phyloP scores from a whole-genome alignment of 2,113 vertebrate genomes.

The Alectura lathami region DNA sequence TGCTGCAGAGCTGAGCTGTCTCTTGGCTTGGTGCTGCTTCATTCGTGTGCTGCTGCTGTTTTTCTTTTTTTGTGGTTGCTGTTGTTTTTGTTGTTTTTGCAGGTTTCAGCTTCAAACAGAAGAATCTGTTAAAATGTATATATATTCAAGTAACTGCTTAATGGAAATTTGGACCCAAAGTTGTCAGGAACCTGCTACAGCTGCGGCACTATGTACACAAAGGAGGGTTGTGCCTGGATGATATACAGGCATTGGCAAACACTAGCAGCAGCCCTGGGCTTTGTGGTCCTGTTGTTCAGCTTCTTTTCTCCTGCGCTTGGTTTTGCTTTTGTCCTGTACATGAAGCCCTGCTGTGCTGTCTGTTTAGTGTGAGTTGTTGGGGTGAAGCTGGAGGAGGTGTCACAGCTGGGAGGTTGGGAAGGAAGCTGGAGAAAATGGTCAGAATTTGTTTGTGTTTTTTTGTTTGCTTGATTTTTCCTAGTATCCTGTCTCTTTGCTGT shows the following conservation, averaged over 20 bases:
- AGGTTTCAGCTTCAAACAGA: neutral
- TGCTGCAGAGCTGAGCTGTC: slow-evolving; percentile 8
- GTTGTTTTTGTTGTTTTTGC: neutral
- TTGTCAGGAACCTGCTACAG: neutral
- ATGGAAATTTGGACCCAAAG: neutral
- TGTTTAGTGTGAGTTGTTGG: neutral
- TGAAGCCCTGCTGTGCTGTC: neutral
- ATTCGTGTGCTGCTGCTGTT: neutral
- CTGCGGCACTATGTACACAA: neutral
- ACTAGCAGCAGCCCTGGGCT: neutral
- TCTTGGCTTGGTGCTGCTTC: slow-evolving; percentile 27
- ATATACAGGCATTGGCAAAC: neutral
- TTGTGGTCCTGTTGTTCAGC: neutral
- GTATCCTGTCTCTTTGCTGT: neutral
- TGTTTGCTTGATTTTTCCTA: neutral
- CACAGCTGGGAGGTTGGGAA: rapidly evolving
- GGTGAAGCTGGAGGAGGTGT: neutral
- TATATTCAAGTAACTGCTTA: neutral
- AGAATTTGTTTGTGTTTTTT: neutral
- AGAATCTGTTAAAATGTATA: neutral
- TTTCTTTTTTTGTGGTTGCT: neutral
- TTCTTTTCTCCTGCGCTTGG: neutral
- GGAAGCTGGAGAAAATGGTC: neutral
- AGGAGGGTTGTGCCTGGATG: neutral
- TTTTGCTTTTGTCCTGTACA: rapidly evolving